Percentiles rank a stretch among this genome's conserved stretches.
phyloP scores from a whole-genome alignment of 2,888 invertebrate genomes.

The Polietes domitor region DNA sequence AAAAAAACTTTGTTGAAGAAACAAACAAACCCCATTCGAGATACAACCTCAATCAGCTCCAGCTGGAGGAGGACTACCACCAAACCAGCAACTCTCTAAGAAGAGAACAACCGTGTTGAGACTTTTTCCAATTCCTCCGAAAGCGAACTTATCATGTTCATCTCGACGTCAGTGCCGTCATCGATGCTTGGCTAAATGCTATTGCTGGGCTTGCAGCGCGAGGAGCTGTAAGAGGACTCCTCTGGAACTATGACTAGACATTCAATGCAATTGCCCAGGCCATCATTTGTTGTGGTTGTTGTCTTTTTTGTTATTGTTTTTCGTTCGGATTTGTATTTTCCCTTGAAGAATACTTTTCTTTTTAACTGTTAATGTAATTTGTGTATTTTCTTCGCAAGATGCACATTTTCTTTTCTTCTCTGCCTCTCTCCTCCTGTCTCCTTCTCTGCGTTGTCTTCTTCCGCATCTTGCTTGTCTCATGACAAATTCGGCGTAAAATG shows the following conservation, averaged over 20 bases:
- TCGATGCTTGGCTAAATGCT: slow-evolving; percentile 39
- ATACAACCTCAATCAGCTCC: slow-evolving; percentile 13
- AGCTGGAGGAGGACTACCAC: neutral
- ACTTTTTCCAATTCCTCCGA: neutral
- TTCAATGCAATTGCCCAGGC: neutral
- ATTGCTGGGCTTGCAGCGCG: slow-evolving; percentile 15
- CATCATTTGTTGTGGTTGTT: neutral
- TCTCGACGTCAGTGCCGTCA: slow-evolving; percentile 61
- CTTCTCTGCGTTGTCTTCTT: neutral
- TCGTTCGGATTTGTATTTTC: neutral
- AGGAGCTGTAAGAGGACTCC: neutral
- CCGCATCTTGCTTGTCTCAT: slow-evolving; percentile 36
- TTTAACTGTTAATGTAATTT: slow-evolving; percentile 4
- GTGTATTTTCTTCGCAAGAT: neutral
- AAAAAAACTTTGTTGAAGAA: slow-evolving; percentile 18
- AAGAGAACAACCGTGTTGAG: neutral
- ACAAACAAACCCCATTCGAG: neutral
- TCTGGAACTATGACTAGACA: neutral
- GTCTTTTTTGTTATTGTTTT: neutral
- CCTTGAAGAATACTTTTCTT: slow-evolving; percentile 18
- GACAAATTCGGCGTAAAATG: slow-evolving; percentile 66
- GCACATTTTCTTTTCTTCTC: neutral
- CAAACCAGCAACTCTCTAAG: neutral
- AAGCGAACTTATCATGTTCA: slow-evolving; percentile 61
- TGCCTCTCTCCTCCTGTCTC: too few species aligned